A percentile compares a stretch with the other conserved stretches of the same genome.
These are phyloP conservation scores for Grammatotria lemairii DNA, from an alignment of 2,113 vertebrate genomes.

Conservation along the genomic window DNA sequence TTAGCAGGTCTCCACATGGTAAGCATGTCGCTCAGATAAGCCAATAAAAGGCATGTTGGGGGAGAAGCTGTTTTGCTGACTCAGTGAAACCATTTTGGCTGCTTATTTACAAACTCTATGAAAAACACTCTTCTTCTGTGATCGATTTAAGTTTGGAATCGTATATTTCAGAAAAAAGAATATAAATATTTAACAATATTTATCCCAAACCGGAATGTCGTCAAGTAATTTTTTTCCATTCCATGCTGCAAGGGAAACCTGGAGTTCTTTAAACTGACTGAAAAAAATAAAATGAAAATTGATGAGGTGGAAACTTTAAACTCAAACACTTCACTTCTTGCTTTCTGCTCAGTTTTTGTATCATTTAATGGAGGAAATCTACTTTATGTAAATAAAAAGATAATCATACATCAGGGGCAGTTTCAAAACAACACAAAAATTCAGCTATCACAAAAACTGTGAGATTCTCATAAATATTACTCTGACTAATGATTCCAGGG, in stretches of 20 bases:
- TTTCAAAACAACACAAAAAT: not conserved
- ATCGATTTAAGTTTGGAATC: not conserved
- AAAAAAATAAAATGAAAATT: not conserved
- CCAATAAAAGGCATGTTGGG: not conserved
- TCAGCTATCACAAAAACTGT: not conserved
- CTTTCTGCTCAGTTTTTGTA: not conserved
- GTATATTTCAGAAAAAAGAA: not conserved
- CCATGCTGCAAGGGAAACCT: not conserved
- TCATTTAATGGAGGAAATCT: not conserved
- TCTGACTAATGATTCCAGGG: not conserved
- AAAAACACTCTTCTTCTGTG: not conserved
- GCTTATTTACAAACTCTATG: not conserved
- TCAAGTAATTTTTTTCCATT: not conserved
- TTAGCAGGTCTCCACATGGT: not conserved
- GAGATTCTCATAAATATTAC: not conserved
- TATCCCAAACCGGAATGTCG: not conserved
- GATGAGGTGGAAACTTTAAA: not conserved
- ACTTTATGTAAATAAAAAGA: not conserved
- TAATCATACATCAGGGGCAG: not conserved
- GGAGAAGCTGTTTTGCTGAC: not conserved
- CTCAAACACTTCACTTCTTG: not conserved
- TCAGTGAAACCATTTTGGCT: not conserved
- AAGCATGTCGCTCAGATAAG: not conserved
- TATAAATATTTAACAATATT: not conserved
- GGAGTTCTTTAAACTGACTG: not conserved